Conservation (phyloP, 1,140 invertebrate species). For the Patella vulgata region DNA sequence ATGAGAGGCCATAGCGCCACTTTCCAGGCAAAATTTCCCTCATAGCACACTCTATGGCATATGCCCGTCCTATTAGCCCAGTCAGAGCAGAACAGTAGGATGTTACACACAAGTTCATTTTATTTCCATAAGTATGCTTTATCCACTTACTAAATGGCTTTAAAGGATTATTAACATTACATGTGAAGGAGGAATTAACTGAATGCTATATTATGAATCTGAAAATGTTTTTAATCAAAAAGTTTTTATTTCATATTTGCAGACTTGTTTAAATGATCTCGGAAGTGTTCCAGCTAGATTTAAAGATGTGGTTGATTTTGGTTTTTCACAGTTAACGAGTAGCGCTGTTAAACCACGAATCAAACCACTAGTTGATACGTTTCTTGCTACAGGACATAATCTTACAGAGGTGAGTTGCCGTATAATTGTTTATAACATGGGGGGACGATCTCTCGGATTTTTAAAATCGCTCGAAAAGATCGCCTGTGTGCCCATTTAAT, state of each 20-base stretch:
- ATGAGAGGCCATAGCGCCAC: too few species aligned
- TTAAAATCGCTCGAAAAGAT: too few species aligned
- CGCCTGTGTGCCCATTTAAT: too few species aligned
- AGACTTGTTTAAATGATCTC: slow-evolving; percentile 76
- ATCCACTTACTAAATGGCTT: too few species aligned
- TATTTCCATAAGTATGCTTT: background rate
- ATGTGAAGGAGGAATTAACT: background rate
- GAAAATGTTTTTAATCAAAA: background rate
- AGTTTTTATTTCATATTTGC: slow-evolving; percentile 27
- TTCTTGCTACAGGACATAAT: slow-evolving; percentile 81
- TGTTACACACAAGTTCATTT: background rate
- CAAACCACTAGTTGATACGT: slow-evolving; percentile 86
- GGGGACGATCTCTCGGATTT: too few species aligned
- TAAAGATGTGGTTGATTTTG: slow-evolving; percentile 83
- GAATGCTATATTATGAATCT: background rate
- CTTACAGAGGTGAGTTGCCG: slow-evolving; percentile 77
- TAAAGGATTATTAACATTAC: too few species aligned
- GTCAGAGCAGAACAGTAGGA: too few species aligned
- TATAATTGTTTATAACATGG: background rate
- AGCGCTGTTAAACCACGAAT: slow-evolving; percentile 88
- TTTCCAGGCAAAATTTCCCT: too few species aligned
- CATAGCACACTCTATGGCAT: too few species aligned
- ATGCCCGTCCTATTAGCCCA: too few species aligned
- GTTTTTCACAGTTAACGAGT: slow-evolving; percentile 82
- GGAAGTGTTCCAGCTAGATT: slow-evolving; percentile 79